These are phyloP conservation scores for Epizoanthus stellaris DNA, from an alignment of 92 coral and sea anemone species.

Conservation along the genomic window DNA sequence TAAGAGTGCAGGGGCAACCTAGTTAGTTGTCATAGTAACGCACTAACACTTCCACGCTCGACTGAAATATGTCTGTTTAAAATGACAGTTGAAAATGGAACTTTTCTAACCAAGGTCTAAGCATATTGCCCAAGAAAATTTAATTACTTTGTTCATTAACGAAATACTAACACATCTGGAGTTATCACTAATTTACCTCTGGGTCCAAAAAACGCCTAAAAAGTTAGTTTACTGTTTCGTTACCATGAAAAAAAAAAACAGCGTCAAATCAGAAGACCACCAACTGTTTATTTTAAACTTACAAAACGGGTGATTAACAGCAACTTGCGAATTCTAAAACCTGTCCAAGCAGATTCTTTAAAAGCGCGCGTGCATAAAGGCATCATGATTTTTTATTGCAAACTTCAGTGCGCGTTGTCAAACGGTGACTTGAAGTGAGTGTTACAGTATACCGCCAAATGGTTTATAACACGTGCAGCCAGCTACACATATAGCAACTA, in stretches of 20 bases:
- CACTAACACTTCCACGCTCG: too few relatives aligned
- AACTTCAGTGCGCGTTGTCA: background rate
- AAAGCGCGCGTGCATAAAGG: background rate
- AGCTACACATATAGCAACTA: background rate
- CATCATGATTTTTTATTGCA: background rate
- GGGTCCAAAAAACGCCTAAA: background rate
- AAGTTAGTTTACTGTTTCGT: background rate
- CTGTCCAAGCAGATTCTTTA: background rate
- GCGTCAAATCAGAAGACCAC: background rate
- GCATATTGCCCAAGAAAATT: too few relatives aligned
- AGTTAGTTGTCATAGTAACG: too few relatives aligned
- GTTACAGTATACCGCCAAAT: background rate
- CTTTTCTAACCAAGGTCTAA: too few relatives aligned
- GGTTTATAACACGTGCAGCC: background rate
- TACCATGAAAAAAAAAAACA: background rate
- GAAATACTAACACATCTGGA: too few relatives aligned
- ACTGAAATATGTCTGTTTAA: too few relatives aligned
- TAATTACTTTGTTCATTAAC: too few relatives aligned
- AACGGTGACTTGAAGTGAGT: too few relatives aligned
- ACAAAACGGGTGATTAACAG: constrained; percentile 13
- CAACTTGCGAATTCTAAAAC: background rate
- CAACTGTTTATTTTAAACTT: constrained; percentile 1
- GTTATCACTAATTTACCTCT: background rate
- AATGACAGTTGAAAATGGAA: too few relatives aligned
- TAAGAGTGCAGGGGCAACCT: too few relatives aligned